These are phyloP conservation scores for Amblyornis subalaris DNA, from an alignment of 2,113 vertebrate genomes.

Conservation along the genomic window DNA sequence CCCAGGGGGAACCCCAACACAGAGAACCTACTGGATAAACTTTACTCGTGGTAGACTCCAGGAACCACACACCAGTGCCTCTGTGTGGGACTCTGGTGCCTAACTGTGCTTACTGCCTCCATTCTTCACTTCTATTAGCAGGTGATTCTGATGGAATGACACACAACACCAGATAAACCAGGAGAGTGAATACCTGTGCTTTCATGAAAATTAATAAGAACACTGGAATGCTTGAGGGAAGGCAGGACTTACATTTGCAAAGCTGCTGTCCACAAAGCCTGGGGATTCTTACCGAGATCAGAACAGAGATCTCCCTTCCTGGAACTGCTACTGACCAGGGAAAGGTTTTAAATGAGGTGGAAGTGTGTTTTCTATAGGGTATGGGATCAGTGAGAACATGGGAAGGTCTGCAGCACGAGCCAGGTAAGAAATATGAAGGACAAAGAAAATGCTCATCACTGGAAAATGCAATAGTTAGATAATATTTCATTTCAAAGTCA, in stretches of 20 bases:
- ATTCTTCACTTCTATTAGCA: background rate
- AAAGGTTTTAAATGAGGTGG: background rate
- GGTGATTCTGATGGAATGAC: background rate
- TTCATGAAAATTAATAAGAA: background rate
- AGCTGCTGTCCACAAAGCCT: background rate
- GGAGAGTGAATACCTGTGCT: background rate
- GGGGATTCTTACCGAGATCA: background rate
- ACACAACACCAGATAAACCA: background rate
- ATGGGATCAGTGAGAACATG: background rate
- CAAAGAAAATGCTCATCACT: background rate
- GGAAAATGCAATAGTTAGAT: background rate
- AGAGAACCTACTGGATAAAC: background rate
- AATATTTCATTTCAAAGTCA: background rate
- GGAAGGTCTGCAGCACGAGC: background rate
- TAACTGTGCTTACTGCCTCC: background rate
- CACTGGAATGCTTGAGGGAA: background rate
- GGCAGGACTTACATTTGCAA: background rate
- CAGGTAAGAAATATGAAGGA: background rate
- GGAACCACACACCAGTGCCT: background rate
- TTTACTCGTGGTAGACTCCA: accelerated
- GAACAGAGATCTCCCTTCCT: background rate
- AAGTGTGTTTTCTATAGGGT: background rate
- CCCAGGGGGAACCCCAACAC: background rate
- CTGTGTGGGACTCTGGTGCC: background rate
- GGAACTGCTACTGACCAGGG: background rate